Percentiles rank a stretch among this genome's conserved stretches.
phyloP scores from a whole-genome alignment of 2,113 vertebrate species.

The Delphinus delphis region DNA sequence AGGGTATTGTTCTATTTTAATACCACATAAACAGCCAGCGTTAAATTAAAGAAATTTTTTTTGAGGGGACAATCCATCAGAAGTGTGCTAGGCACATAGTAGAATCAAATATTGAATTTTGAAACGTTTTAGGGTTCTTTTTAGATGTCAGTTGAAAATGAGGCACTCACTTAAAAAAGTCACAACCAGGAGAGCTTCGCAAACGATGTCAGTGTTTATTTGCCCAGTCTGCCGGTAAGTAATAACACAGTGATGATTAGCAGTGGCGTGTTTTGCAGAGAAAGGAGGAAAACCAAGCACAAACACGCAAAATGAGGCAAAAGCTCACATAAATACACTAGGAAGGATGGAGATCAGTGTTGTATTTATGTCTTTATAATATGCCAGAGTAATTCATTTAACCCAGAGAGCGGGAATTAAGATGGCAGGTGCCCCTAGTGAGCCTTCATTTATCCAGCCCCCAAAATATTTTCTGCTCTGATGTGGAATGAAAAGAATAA shows the following conservation, averaged over 20 bases:
- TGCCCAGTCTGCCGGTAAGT: not conserved
- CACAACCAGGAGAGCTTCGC: accelerated
- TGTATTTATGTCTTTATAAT: not conserved
- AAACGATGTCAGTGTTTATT: not conserved
- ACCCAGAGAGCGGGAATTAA: not conserved
- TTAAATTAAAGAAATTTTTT: not conserved
- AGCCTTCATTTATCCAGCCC: not conserved
- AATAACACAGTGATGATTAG: not conserved
- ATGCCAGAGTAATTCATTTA: not conserved
- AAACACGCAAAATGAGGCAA: not conserved
- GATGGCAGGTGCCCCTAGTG: not conserved
- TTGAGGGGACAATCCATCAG: not conserved
- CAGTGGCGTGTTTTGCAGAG: not conserved
- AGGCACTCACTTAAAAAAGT: not conserved
- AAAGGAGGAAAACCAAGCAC: not conserved
- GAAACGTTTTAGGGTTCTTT: not conserved
- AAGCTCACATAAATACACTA: not conserved
- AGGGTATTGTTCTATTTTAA: not conserved
- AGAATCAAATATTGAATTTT: not conserved
- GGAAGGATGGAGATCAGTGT: not conserved
- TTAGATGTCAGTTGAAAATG: not conserved
- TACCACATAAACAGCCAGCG: accelerated
- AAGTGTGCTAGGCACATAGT: not conserved
- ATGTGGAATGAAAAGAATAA: not conserved
- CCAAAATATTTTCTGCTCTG: not conserved